Evolutionary conservation across 2,797 vertebrate genomes (phyloP).

Genomic region (Platyrinchus mystaceus): DNA sequence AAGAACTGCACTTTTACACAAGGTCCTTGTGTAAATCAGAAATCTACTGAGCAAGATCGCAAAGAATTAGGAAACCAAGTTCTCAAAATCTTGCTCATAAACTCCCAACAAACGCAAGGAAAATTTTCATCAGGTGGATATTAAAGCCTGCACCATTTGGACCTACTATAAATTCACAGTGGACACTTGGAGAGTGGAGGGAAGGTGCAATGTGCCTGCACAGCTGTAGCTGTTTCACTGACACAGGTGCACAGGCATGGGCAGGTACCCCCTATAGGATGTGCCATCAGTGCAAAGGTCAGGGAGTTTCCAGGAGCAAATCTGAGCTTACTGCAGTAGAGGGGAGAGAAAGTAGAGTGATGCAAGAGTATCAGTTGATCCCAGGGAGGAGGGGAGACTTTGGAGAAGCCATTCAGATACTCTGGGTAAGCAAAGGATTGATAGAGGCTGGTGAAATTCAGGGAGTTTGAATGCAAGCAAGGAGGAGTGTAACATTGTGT

Average conservation of each 20-base stretch:
- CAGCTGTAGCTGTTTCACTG: neutral
- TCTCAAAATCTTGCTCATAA: neutral
- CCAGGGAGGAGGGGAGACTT: neutral
- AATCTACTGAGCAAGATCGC: neutral
- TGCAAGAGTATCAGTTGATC: fast-evolving
- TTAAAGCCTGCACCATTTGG: neutral
- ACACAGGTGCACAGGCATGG: neutral
- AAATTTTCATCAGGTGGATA: neutral
- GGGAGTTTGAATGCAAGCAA: fast-evolving
- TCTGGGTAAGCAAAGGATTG: neutral
- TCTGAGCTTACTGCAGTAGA: neutral
- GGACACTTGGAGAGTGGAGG: neutral
- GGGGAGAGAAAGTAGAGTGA: neutral
- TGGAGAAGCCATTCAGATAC: neutral
- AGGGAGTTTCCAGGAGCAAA: neutral
- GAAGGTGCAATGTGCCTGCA: neutral
- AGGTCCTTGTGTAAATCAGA: neutral
- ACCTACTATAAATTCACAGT: neutral
- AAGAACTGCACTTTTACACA: neutral
- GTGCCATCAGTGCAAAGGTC: neutral
- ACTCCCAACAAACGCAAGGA: neutral
- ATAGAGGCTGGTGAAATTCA: neutral
- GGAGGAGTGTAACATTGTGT: neutral
- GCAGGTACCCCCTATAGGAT: fast-evolving
- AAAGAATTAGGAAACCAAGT: neutral